These are phyloP conservation scores for Miichthys miiuy DNA, from an alignment of 2,797 vertebrate genomes.

Conservation along the genomic window DNA sequence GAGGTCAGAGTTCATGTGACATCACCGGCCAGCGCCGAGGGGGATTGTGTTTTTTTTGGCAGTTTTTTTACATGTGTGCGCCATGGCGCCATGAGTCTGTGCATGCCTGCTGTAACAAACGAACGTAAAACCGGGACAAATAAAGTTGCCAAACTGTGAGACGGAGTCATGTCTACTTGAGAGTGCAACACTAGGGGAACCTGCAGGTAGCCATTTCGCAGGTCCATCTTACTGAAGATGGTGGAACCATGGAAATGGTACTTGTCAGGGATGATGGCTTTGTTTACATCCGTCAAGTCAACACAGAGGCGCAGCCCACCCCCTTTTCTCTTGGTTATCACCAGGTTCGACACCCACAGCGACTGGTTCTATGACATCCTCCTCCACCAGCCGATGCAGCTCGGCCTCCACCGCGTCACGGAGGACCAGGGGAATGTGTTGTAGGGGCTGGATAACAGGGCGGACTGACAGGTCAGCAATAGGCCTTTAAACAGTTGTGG, in stretches of 20 bases:
- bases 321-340: not conserved
- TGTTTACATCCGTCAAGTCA: not conserved
- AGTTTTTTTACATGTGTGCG: too few relatives aligned
- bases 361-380: not conserved
- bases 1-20: too few relatives aligned
- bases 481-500: too few relatives aligned
- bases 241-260: slow-evolving; percentile 7
- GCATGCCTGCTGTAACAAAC: too few relatives aligned
- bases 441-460: slow-evolving; percentile 13
- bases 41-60: not conserved
- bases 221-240: slow-evolving; percentile 1
- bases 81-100: too few relatives aligned
- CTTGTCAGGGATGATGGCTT: slow-evolving; percentile 5
- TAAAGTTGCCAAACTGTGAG: too few relatives aligned
- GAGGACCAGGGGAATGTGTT: not conserved
- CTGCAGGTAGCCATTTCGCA: not conserved
- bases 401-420: not conserved
- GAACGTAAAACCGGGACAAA: too few relatives aligned
- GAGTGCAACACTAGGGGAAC: not conserved
- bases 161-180: too few relatives aligned
- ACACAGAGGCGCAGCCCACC: not conserved
- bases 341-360: not conserved
- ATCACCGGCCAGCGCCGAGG: too few relatives aligned
- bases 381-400: not conserved
- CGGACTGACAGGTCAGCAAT: not conserved